These are phyloP conservation scores for Melieria picta DNA, from an alignment of 2,888 invertebrate genomes.

Conservation along the genomic window DNA sequence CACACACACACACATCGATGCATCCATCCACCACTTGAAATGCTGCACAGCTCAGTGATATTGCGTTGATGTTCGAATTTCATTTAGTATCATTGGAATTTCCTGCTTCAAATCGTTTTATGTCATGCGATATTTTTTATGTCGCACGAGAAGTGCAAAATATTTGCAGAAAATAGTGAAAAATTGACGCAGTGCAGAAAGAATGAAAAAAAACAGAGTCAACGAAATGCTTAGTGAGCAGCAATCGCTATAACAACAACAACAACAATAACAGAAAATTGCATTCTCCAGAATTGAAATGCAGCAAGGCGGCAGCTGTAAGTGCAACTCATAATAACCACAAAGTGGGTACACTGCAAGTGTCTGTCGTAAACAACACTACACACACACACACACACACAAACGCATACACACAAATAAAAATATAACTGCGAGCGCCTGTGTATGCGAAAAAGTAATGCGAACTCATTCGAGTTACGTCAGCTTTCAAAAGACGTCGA, in stretches of 20 bases:
- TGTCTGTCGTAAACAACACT: neutral
- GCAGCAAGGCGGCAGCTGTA: neutral
- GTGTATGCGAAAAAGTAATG: neutral
- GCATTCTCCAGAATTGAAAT: too few species aligned
- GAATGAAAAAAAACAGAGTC: neutral
- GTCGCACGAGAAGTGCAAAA: too few species aligned
- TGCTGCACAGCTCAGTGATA: too few species aligned
- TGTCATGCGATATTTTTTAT: too few species aligned
- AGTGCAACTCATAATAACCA: slow-evolving; percentile 9
- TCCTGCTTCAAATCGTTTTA: too few species aligned
- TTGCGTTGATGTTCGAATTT: too few species aligned
- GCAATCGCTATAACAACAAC: neutral
- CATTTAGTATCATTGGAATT: too few species aligned
- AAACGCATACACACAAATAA: neutral
- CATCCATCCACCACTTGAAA: too few species aligned
- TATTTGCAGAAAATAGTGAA: too few species aligned
- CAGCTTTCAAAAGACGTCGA: neutral
- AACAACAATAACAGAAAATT: too few species aligned
- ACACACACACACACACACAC: neutral
- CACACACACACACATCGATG: too few species aligned
- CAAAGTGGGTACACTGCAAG: neutral
- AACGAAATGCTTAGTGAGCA: neutral
- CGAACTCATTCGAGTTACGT: neutral
- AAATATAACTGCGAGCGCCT: neutral
- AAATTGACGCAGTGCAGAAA: neutral